phyloP scores from a whole-genome alignment of 53 echinoderm and acorn worm species.

The Mesocentrotus franciscanus region DNA sequence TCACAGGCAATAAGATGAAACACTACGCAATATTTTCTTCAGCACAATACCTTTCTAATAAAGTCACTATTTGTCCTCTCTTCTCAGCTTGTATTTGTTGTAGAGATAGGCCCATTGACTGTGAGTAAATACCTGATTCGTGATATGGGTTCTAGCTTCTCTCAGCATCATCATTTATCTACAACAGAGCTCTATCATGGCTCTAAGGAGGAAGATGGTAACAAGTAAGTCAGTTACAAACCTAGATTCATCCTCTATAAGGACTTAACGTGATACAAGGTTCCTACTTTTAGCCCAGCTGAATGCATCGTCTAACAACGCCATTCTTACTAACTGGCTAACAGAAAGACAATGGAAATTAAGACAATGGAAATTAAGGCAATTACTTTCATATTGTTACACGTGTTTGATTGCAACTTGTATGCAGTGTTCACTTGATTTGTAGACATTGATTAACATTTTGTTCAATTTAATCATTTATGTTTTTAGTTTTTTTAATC shows the following conservation, averaged over 20 bases:
- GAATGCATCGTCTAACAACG: background rate
- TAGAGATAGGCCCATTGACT: constrained; percentile 83
- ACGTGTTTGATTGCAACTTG: too few relatives aligned
- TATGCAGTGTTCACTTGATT: too few relatives aligned
- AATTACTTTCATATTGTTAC: background rate
- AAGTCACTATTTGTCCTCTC: background rate
- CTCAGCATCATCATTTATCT: constrained; percentile 80
- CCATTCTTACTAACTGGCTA: background rate
- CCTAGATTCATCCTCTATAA: background rate
- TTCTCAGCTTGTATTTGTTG: constrained; percentile 88
- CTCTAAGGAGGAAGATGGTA: constrained; percentile 67
- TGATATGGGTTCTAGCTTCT: constrained; percentile 73
- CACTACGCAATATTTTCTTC: too few relatives aligned
- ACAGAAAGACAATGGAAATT: background rate
- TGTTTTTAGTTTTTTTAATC: too few relatives aligned
- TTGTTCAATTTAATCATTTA: background rate
- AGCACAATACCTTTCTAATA: background rate
- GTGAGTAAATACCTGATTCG: constrained; percentile 89
- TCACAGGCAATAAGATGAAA: too few relatives aligned
- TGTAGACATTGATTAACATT: background rate
- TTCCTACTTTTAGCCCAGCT: background rate
- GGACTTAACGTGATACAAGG: background rate
- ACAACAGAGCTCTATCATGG: constrained; percentile 79
- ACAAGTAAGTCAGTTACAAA: constrained; percentile 66
- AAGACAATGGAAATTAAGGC: background rate